Evolutionary conservation across 53 echinoderm and acorn worm species (phyloP), one percentile per base, ranked within the genome.

Genomic region (Echinarachnius parma): DNA sequence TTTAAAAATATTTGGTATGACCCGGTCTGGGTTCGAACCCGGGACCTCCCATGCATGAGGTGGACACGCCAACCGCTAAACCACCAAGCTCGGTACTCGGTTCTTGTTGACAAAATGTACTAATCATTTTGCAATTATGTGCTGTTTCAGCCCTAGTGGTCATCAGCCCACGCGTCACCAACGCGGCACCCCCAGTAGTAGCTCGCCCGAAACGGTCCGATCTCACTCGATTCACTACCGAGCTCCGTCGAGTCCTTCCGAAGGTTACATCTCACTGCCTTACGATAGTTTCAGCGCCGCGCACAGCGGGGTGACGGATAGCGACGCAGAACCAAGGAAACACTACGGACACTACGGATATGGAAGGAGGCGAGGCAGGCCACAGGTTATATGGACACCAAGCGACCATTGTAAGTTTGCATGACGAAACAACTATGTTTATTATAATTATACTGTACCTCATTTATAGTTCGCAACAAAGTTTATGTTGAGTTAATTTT

Each of bases 241-340:
- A 37, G 84, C 81, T 9, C 82, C 89, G 34, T 86, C 89, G 26
- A 93, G 93, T 57, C 89, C 93, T 9, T 93, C 93, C 3, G 89
- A 93, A 64, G 89, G 93, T 0, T 93, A 93, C 62, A 86, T 93
- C 29, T 93, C 93, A 0, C 67, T 89, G 16, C 93, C 89, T 2
- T 89, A 86, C 58, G 89, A 93, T 42, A 87, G 89, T 60, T 62
- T 82, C 22, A 86, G 86, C 47, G 93, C 82, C 2, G 85, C 92
- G 24, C 85, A 85, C 26, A 92, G 92, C 58, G 89, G 88, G 11
- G 85, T 85, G 3, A 89, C 89, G 0, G 92, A 92, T 39, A 89
- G 89, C 39, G 93, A 93, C 48, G 83, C 87, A 7, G 93, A 89
- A 32, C 83, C 89, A 3, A 55, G 78, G 5, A 86, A 83, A 58